Base-by-base conservation (phyloP, 2,888 invertebrate species). In the Chloroclystis v-ata region DNA sequence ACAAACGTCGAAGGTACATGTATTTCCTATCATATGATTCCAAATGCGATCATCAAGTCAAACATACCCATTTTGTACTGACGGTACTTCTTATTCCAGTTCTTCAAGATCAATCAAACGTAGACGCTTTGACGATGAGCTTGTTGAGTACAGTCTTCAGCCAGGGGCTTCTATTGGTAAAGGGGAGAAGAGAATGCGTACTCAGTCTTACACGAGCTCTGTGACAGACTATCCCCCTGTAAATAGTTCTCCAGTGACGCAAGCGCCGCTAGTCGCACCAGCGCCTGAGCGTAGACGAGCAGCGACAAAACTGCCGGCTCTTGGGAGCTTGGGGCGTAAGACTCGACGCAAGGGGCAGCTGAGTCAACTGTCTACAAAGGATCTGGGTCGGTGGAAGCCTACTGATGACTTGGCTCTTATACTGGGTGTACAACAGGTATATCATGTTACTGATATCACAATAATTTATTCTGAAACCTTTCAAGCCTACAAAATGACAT, bases 301-400 rank as follows among this genome's bases (percentile, higher is more conserved):
- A 25, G 77, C 65, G 43, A 88, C 76, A 59, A 90, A 89, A 65
- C 66, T 88, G 7, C 70, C 86, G 0, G 67, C 70, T 37, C 75
- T 77, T 4, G 74, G 83, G 1, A 81, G 79, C 41, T 59, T 78
- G 7, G 81, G 81, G 4, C 84, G 89, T 35, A 89, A 89, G 52
- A 82, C 84, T 35, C 89, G 90, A 41, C 91, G 91, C 54, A 91
- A 91, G 58, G 90, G 91, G 37, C 92, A 92, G 54, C 85, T 92
- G 6, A 92, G 91, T 69, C 92, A 92, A 42, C 79, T 93, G 57
- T 91, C 94, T 4, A 93, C 94, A 1, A 94, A 95, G 82, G 95
- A 95, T 81, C 86, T 96, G 35, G 98, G 98, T 0, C 90, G 97
- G 43, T 99, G 99, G 99, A 98, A 98, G 72, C 97, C 98, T 1